These are phyloP conservation scores for Mnemiopsis leidyi DNA, from an alignment of 37 sponge, comb jelly and placozoan genomes.

Conservation along the genomic window DNA sequence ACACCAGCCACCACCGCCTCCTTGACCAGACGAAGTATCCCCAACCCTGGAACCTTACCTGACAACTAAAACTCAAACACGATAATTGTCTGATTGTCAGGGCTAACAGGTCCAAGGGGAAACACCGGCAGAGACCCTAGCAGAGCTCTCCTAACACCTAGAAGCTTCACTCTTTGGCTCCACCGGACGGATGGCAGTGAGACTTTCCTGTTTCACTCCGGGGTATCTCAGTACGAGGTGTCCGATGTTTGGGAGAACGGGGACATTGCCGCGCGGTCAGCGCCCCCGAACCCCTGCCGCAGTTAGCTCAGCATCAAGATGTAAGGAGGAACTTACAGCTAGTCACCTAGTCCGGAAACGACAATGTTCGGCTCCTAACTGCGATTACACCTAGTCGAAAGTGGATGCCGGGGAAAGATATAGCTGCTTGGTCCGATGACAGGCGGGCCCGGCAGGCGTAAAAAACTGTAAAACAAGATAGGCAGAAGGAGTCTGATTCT, in stretches of 20 bases:
- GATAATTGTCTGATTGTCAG: background rate
- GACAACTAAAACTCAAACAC: background rate
- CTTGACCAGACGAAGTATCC: background rate
- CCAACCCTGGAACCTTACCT: background rate
- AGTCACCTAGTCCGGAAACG: background rate
- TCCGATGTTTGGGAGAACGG: background rate
- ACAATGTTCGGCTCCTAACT: conserved; percentile 3
- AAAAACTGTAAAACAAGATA: conserved; percentile 56
- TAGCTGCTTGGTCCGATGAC: background rate
- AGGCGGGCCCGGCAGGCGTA: conserved; percentile 10
- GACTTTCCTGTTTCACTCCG: background rate
- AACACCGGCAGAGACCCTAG: background rate
- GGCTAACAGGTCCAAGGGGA: background rate
- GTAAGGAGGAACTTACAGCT: background rate
- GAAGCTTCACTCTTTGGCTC: background rate
- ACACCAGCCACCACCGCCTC: background rate
- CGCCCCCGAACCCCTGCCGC: too few species aligned
- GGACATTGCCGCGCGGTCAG: conserved; percentile 47
- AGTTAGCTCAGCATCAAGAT: background rate
- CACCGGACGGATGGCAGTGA: background rate
- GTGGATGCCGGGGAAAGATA: conserved; percentile 45
- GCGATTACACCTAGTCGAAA: conserved; percentile 15
- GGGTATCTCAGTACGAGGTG: background rate
- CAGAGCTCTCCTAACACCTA: background rate
- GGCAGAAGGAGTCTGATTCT: background rate